Conservation (phyloP, 2,888 invertebrate genomes). For the Torymus aiolomorphi region DNA sequence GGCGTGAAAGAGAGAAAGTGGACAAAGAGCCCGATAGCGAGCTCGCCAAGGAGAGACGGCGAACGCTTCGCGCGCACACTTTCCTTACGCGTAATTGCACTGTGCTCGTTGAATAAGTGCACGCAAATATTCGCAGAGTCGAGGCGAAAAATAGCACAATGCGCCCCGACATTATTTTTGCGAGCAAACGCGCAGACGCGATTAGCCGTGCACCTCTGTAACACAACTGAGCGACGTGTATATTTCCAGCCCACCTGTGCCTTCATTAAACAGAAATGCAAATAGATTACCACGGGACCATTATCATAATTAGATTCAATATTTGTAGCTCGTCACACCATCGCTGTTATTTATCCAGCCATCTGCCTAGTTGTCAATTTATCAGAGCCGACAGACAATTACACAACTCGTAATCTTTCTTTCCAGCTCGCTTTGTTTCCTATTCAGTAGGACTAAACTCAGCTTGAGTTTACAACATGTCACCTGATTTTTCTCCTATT, state of each 20-base stretch:
- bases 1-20: conserved; percentile 21
- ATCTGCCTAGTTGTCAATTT: conserved; percentile 32
- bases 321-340: conserved; percentile 70
- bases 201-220: too few species aligned
- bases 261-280: conserved; percentile 70
- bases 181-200: too few species aligned
- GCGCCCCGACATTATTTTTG: too few species aligned
- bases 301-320: conserved; percentile 74
- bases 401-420: too few species aligned
- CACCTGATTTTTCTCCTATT: too few species aligned
- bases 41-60: conserved; percentile 38
- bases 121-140: conserved; percentile 28
- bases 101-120: conserved; percentile 20
- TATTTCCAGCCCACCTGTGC: conserved; percentile 69
- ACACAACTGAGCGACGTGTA: conserved; percentile 63
- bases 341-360: conserved; percentile 68
- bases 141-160: conserved; percentile 39
- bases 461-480: too few species aligned
- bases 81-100: conserved; percentile 37
- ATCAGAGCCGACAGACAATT: background rate
- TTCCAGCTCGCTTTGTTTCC: too few species aligned
- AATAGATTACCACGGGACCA: conserved; percentile 68
- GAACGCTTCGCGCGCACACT: conserved; percentile 19
- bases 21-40: too few species aligned
- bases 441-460: too few species aligned